Evolutionary conservation across 1,140 invertebrate species (phyloP), one percentile per base, ranked within the genome.

Genomic region (Macrobrachium nipponense): DNA sequence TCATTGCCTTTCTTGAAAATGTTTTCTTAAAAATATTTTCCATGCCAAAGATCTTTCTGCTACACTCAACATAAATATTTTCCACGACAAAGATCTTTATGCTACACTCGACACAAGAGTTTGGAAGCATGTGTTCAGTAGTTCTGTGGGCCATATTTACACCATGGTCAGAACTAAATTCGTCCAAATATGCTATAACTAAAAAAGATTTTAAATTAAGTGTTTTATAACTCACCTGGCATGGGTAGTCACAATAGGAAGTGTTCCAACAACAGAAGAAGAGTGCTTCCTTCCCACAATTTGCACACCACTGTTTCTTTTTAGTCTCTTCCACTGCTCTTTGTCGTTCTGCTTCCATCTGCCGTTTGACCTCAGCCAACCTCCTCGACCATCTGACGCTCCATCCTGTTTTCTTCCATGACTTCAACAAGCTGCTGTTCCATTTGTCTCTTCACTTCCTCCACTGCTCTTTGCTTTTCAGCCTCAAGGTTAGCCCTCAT

Each of bases 261-360:
- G 97, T 98, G 91, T 98, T 98, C 97, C 97, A 98, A 90, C 97
- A 98, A 90, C 97, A 98, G 91, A 97, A 97, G 90, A 97, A 97
- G 87, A 96, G 93, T 0, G 97, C 96, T 91, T 97, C 96, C 87
- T 95, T 95, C 70, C 93, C 93, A 92, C 97, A 98, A 89, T 94
- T 93, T 0, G 95, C 94, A 91, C 97, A 98, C 97, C 97, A 97
- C 90, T 96, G 95, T 90, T 96, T 96, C 60, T 93, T 93, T 91
- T 97, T 97, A 0, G 94, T 93, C 87, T 96, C 95, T 76, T 94
- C 94, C 2, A 96, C 92, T n/a, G 93, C 93, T 61, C 93, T 93
- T 85, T 93, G 90, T 73, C 93, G 93, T 77, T 96, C 95, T 8
- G 92, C 90, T 82, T 95, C 94, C 36, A 92, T 92, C 87, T 94